phyloP scores from a whole-genome alignment of 2,888 invertebrate genomes.

The Branchipolynoe longqiensis region DNA sequence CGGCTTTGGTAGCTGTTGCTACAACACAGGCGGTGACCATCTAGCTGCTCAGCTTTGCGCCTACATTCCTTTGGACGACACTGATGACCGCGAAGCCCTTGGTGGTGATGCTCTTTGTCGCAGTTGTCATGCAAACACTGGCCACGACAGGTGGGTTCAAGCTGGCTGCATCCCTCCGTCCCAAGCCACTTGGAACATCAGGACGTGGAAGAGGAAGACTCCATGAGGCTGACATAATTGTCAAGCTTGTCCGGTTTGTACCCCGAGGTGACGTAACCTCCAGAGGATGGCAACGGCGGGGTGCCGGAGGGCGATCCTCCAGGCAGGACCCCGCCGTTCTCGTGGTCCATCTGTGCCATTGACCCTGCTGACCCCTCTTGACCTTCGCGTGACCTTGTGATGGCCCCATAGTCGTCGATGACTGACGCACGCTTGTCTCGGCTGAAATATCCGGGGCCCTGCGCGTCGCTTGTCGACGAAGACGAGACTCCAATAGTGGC shows the following conservation, averaged over 20 bases:
- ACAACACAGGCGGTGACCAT: too few relatives aligned
- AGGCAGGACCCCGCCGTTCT: too few relatives aligned
- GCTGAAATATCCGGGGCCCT: not conserved
- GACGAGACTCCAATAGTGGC: constrained; percentile 41
- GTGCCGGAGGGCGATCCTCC: too few relatives aligned
- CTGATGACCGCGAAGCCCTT: too few relatives aligned
- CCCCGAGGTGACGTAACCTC: too few relatives aligned
- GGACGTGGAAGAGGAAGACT: constrained; percentile 53
- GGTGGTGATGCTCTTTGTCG: too few relatives aligned
- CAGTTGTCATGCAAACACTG: not conserved
- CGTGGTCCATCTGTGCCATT: not conserved
- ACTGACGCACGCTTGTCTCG: constrained; percentile 31
- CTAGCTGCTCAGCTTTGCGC: too few relatives aligned
- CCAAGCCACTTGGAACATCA: not conserved
- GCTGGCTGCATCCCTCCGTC: not conserved
- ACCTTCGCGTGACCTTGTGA: constrained; percentile 7
- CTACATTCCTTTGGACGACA: too few relatives aligned
- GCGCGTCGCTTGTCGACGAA: constrained; percentile 30
- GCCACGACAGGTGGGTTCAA: not conserved
- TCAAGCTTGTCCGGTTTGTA: constrained; percentile 19
- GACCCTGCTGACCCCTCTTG: not conserved
- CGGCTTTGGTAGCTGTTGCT: too few relatives aligned
- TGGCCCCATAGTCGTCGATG: constrained; percentile 4
- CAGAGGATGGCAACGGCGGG: too few relatives aligned
- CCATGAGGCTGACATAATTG: constrained; percentile 52